A percentile compares a stretch with the other conserved stretches of the same genome.
Evolutionary conservation across 1,140 invertebrate genomes (phyloP).

Genomic region (Sinella curviseta): DNA sequence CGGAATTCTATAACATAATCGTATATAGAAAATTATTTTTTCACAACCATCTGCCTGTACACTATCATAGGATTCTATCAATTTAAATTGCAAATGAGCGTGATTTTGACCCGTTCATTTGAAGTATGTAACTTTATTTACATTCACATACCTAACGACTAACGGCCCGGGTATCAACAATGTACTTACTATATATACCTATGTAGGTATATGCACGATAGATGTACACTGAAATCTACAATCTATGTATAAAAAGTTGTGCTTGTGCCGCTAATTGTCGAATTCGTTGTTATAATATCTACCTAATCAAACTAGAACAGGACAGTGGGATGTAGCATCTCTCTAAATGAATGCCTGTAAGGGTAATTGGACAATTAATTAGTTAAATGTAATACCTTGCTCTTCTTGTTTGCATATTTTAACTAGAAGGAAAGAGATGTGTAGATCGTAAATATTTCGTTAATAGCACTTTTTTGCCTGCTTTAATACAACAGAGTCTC

Average conservation of each 20-base stretch:
- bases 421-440: background rate
- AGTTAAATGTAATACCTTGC: conserved; percentile 7
- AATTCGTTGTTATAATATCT: background rate
- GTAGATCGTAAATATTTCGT: conserved; percentile 4
- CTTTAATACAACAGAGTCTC: background rate
- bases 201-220: too few species aligned
- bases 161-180: background rate
- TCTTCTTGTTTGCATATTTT: conserved; percentile 13
- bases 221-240: background rate
- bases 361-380: conserved; percentile 26
- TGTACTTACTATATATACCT: background rate
- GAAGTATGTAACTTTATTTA: conserved; percentile 3
- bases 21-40: too few species aligned
- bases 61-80: conserved; percentile 14
- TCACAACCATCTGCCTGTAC: too few species aligned
- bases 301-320: conserved; percentile 11
- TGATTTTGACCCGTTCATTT: conserved; percentile 21
- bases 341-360: background rate
- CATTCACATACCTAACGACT: background rate
- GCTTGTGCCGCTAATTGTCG: conserved; percentile 1
- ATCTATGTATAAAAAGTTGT: background rate
- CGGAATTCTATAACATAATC: background rate
- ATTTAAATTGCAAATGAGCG: conserved; percentile 18
- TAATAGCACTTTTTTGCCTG: background rate
- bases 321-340: background rate